Conservation (phyloP, 2,888 invertebrate species). For the Nomada flava region DNA sequence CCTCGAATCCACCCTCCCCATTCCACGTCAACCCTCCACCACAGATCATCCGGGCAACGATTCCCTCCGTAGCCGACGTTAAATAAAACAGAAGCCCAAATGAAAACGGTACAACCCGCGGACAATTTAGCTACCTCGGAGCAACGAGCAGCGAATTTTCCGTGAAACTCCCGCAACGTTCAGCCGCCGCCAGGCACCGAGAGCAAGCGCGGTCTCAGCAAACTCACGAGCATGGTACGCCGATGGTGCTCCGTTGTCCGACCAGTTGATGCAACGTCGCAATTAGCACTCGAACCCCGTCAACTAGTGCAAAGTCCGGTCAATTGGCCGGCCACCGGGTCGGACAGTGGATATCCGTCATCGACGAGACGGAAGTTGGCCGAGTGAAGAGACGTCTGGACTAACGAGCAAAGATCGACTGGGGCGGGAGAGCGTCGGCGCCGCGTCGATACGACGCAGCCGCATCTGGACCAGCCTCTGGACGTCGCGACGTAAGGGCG, state of each 20-base stretch:
- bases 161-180: no score
- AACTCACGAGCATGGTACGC: conserved; percentile 9
- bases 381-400: conserved; percentile 37
- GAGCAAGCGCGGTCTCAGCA: not conserved
- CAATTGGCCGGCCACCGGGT: conserved; percentile 29
- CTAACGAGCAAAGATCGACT: conserved; percentile 55
- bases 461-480: conserved; percentile 58
- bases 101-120: no score
- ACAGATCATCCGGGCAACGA: no score
- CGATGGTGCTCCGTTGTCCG: not conserved
- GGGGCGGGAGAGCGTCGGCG: conserved; percentile 67
- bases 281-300: conserved; percentile 22
- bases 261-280: not conserved
- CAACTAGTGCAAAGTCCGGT: conserved; percentile 2
- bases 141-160: not conserved
- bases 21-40: no score
- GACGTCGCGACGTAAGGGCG: conserved; percentile 37
- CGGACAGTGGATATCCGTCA: conserved; percentile 10
- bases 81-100: no score
- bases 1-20: no score
- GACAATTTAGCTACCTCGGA: no score
- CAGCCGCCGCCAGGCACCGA: no score
- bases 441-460: conserved; percentile 61
- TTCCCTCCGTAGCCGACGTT: no score
- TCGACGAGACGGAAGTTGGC: conserved; percentile 24